These are phyloP conservation scores for Hucho hucho DNA, from an alignment of 2,113 vertebrate species.

Conservation along the genomic window DNA sequence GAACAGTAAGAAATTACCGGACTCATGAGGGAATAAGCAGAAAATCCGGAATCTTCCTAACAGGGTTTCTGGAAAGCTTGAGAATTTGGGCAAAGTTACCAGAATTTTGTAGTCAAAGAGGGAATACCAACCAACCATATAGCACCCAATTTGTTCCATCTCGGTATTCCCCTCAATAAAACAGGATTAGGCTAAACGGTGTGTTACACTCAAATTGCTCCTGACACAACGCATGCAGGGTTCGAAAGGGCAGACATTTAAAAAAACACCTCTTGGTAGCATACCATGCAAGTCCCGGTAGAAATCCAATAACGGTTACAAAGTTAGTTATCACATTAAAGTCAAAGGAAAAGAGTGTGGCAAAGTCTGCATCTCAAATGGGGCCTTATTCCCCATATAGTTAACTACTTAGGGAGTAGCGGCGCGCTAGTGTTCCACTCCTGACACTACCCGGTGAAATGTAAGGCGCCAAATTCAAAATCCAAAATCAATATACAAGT, in stretches of 20 bases:
- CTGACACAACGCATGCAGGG: not conserved
- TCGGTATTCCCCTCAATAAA: not conserved
- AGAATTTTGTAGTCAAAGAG: not conserved
- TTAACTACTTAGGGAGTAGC: too few species aligned
- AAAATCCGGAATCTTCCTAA: too few species aligned
- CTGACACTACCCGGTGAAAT: too few species aligned
- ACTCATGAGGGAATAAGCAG: too few species aligned
- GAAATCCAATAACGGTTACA: constrained; percentile 2
- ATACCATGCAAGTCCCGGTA: not conserved
- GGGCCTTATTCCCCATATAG: too few species aligned
- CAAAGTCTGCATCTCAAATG: not conserved
- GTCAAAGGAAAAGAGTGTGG: not conserved
- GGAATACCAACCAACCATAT: not conserved
- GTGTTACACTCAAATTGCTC: not conserved
- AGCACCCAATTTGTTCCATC: not conserved
- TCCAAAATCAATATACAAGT: too few species aligned
- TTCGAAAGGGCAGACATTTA: not conserved
- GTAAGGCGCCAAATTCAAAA: too few species aligned
- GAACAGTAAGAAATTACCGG: too few species aligned
- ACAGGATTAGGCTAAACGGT: not conserved
- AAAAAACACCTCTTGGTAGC: not conserved
- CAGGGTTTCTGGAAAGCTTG: too few species aligned
- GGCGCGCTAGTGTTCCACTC: too few species aligned
- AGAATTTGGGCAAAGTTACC: too few species aligned
- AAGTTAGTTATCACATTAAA: not conserved